phyloP scores from a whole-genome alignment of 1,140 invertebrate species.

The Bombus difficillimus region DNA sequence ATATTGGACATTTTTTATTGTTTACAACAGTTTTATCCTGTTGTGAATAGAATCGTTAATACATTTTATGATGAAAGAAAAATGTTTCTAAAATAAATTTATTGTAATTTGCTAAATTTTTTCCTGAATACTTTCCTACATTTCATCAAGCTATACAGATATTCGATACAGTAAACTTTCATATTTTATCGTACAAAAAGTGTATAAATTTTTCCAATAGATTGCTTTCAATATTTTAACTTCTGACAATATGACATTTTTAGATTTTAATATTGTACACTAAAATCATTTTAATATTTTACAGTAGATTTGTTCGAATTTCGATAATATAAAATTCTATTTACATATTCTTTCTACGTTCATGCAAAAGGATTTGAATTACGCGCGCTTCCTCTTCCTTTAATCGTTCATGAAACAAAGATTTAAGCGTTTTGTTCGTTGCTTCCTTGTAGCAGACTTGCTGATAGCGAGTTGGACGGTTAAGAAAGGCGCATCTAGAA shows the following conservation, averaged over 20 bases:
- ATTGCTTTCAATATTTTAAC: not conserved
- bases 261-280: too few species aligned
- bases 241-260: not conserved
- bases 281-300: too few species aligned
- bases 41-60: not conserved
- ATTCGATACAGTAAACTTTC: not conserved
- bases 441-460: not conserved
- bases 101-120: not conserved
- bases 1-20: not conserved
- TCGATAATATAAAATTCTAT: too few species aligned
- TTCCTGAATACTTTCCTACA: not conserved
- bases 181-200: not conserved
- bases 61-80: not conserved
- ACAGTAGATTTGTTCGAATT: not conserved
- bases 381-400: not conserved
- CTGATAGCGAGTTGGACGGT: not conserved
- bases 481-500: slow-evolving; percentile 1
- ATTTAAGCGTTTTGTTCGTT: not conserved
- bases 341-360: too few species aligned
- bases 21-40: not conserved
- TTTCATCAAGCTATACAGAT: not conserved
- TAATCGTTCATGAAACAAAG: slow-evolving; percentile 7
- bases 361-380: not conserved
- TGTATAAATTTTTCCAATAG: not conserved
- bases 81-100: not conserved